phyloP scores from a whole-genome alignment of 2,113 vertebrate genomes.

The Aythya baeri region DNA sequence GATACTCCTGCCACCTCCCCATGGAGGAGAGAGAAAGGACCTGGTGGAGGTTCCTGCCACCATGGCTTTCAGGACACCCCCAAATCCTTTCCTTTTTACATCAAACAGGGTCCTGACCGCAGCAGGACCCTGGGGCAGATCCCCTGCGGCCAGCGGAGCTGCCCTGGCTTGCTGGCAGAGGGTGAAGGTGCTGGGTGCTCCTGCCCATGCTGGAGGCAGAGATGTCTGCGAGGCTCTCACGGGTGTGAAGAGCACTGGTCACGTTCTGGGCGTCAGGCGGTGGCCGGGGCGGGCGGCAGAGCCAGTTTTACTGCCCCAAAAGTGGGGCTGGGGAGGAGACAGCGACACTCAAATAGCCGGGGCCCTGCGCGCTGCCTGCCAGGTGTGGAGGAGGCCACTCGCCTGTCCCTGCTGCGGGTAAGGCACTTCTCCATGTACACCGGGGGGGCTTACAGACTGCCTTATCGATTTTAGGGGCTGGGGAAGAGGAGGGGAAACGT shows the following conservation, averaged over 20 bases:
- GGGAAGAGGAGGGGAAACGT: not conserved
- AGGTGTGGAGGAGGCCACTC: not conserved
- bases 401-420: not conserved
- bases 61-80: not conserved
- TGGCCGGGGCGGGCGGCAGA: not conserved
- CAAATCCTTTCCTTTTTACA: not conserved
- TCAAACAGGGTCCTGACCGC: not conserved
- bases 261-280: not conserved
- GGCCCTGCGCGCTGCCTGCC: not conserved
- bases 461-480: not conserved
- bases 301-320: constrained; percentile 52
- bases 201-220: not conserved
- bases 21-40: not conserved
- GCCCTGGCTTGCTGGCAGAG: not conserved
- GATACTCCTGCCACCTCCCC: not conserved
- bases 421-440: not conserved
- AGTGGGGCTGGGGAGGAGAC: constrained; percentile 42
- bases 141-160: not conserved
- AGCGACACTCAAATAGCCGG: not conserved
- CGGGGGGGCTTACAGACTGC: not conserved
- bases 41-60: not conserved
- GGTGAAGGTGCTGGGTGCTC: not conserved
- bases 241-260: not conserved
- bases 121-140: not conserved
- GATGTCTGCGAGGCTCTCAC: not conserved